Evolutionary conservation across 35 echinoderm and acorn worm genomes (phyloP).

Genomic region (Eucidaris tribuloides): DNA sequence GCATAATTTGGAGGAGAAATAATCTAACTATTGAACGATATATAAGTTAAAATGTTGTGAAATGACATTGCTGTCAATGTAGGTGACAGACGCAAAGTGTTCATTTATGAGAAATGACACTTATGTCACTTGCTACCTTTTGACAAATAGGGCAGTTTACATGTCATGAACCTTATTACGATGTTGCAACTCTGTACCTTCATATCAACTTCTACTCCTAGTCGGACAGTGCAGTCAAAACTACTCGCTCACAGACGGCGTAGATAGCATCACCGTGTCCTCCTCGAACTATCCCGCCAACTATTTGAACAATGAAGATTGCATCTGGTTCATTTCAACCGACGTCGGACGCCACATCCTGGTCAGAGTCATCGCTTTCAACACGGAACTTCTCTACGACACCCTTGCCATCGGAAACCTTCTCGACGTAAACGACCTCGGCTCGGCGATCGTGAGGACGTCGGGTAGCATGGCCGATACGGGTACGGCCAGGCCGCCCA

Average conservation of each 20-base stretch:
- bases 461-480: conserved; percentile 12
- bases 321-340: conserved; percentile 68
- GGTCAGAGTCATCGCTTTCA: conserved; percentile 43
- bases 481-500: conserved; percentile 33
- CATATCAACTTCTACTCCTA: neutral
- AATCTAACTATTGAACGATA: too few relatives aligned
- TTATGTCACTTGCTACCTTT: neutral
- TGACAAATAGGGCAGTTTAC: neutral
- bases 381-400: conserved; percentile 82
- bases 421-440: conserved; percentile 34
- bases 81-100: too few relatives aligned
- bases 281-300: conserved; percentile 80
- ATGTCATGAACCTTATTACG: neutral
- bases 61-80: too few relatives aligned
- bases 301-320: conserved; percentile 90
- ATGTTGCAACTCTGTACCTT: neutral
- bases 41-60: too few relatives aligned
- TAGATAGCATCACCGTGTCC: neutral
- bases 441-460: conserved; percentile 40
- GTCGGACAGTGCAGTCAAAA: conserved; percentile 58
- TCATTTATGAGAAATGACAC: neutral
- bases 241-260: conserved; percentile 22
- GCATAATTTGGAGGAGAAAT: too few relatives aligned
- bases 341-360: conserved; percentile 68
- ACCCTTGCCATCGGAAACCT: conserved; percentile 69